phyloP scores from a whole-genome alignment of 2,113 vertebrate species.

The Pelobates fuscus region DNA sequence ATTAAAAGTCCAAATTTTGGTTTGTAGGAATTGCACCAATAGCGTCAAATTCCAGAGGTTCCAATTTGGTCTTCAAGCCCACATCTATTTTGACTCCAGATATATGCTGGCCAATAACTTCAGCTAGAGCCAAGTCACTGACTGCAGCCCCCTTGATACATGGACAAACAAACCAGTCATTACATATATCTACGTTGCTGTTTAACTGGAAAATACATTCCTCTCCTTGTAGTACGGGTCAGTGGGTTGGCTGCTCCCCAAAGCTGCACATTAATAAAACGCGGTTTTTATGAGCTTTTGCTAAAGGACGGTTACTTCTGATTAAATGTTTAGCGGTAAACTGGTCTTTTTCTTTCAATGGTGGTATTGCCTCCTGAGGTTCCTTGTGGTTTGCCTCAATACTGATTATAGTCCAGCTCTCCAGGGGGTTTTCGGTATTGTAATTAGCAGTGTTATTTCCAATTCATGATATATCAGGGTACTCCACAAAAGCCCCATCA shows the following conservation, averaged over 20 bases:
- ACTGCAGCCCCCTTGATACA: not conserved
- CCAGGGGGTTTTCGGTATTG: not conserved
- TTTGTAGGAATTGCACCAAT: not conserved
- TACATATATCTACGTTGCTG: constrained; percentile 13
- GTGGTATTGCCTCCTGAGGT: constrained; percentile 13
- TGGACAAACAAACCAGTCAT: constrained; percentile 18
- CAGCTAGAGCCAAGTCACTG: constrained; percentile 5
- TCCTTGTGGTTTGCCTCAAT: constrained; percentile 15
- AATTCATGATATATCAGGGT: not conserved
- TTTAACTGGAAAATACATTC: constrained; percentile 10
- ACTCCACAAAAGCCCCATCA: not conserved
- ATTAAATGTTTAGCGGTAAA: constrained; percentile 3
- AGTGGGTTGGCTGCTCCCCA: constrained; percentile 25
- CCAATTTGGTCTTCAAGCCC: not conserved
- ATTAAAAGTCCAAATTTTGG: constrained; percentile 22
- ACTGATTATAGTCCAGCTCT: constrained; percentile 10
- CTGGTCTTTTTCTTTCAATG: constrained; percentile 11
- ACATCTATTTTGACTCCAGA: not conserved
- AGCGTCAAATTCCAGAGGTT: not conserved
- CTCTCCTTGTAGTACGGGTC: not conserved
- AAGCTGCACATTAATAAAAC: constrained; percentile 27
- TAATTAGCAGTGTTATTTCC: not conserved
- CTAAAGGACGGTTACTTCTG: constrained; percentile 12
- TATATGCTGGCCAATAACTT: not conserved
- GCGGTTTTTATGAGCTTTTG: not conserved